Evolutionary conservation across 2,113 vertebrate genomes (phyloP).

Genomic region (Podarcis muralis): DNA sequence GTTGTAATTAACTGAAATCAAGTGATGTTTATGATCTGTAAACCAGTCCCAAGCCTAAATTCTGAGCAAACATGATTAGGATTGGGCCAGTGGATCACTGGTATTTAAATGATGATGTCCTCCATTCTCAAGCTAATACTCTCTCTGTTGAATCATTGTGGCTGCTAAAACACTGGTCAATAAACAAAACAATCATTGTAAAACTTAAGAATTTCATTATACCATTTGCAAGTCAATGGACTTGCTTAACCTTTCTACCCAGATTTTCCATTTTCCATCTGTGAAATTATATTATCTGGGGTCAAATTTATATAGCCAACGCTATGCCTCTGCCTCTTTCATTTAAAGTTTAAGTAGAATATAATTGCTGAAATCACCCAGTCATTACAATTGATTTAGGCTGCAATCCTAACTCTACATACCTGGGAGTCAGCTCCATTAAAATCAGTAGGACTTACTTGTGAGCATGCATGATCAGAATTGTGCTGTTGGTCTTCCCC

Average conservation of each 20-base stretch:
- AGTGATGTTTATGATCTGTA: background rate
- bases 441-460: too few relatives aligned
- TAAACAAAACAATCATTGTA: background rate
- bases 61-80: background rate
- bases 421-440: too few relatives aligned
- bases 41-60: background rate
- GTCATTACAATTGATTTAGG: background rate
- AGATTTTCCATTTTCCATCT: background rate
- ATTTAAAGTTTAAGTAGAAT: background rate
- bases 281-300: too few relatives aligned
- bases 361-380: background rate
- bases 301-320: background rate
- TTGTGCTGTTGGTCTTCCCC: too few relatives aligned
- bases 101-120: background rate
- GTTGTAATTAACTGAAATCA: background rate
- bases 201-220: background rate
- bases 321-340: background rate
- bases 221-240: background rate
- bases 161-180: background rate
- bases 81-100: background rate
- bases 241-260: background rate
- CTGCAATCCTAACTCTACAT: too few relatives aligned
- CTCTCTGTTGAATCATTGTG: background rate
- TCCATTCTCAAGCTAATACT: background rate
- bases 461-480: too few relatives aligned